These are phyloP conservation scores for Cryptotis parvus DNA, from an alignment of 2,113 vertebrate genomes.

Conservation along the genomic window DNA sequence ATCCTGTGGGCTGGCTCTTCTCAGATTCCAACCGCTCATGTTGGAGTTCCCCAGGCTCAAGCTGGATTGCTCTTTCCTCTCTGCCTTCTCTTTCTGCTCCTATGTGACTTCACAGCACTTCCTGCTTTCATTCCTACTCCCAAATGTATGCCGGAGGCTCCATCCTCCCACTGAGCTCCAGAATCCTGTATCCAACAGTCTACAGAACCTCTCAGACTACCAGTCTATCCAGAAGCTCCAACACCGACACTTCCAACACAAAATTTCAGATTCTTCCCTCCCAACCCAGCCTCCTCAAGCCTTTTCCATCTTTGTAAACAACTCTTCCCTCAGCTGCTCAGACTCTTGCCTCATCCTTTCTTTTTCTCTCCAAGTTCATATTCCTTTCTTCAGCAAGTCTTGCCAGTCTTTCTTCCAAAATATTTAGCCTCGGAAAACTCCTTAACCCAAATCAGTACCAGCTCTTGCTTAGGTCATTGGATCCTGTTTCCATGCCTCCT, in stretches of 20 bases:
- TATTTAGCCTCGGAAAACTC: constrained; percentile 34
- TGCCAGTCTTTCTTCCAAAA: constrained; percentile 28
- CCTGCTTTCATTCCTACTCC: background rate
- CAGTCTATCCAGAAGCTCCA: background rate
- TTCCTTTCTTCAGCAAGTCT: constrained; percentile 35
- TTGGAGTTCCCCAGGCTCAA: background rate
- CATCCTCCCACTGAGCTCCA: background rate
- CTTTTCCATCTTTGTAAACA: background rate
- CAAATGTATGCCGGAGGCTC: background rate
- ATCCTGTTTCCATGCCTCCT: constrained; percentile 20
- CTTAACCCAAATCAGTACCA: background rate
- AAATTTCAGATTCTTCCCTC: background rate
- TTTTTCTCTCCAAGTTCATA: background rate
- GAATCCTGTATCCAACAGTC: background rate
- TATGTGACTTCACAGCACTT: background rate
- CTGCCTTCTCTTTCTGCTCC: background rate
- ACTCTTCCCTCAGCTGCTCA: background rate
- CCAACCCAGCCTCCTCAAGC: background rate
- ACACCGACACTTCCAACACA: background rate
- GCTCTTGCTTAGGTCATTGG: background rate
- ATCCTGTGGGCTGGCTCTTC: background rate
- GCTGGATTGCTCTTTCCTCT: background rate
- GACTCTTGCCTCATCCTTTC: background rate
- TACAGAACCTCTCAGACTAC: background rate
- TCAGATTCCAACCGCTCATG: background rate